Base-by-base conservation (phyloP, 1,140 invertebrate genomes). In the Sesamia nonagrioides region DNA sequence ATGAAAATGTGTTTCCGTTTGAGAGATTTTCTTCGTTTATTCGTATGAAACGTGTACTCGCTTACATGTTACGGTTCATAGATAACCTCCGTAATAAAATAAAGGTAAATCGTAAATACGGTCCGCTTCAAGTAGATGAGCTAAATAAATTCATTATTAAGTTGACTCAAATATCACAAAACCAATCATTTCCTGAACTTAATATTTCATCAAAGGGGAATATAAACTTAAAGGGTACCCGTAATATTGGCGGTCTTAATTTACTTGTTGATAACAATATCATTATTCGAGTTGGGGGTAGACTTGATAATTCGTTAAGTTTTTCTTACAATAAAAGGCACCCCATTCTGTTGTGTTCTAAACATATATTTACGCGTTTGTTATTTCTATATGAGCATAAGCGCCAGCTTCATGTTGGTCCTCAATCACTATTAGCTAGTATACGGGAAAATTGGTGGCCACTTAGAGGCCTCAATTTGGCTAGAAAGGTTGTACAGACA, bases 301-400 rank as follows among this genome's bases (percentile, higher is more conserved):
- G 15, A 37, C 9, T 42, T 11, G 15, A 58, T 45, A 61, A 18
- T 35, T 13, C 33, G 1, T 27, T 27, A 21, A 35, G 5, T 21
- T 2, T 61, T 37, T 61, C 60, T 37, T 58, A 17, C 40, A 6
- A 37, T 15, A 82, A 80, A 73, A 85, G 77, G 74, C 79, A 81
- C 78, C 84, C 82, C 4, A 78, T 85, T 33, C 58, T 85, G 42
- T 79, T 77, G n/a, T 88, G 9, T 35, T 9, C 56, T 50, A 80
- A 79, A 73, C 75, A 83, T 80, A 11, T 56, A 42, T 74, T 85
- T 69, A 52, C 80, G 3, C 33, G 58, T 13, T 42, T 84, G 11
- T 66, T 84, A 2, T 76, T 86, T 68, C 13, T 52, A 11, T 18
- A 71, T 69, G 61, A 81, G 40, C 82, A 84, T 56, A 35, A 7